phyloP scores from a whole-genome alignment of 2,113 vertebrate genomes.

The Catagonus wagneri region DNA sequence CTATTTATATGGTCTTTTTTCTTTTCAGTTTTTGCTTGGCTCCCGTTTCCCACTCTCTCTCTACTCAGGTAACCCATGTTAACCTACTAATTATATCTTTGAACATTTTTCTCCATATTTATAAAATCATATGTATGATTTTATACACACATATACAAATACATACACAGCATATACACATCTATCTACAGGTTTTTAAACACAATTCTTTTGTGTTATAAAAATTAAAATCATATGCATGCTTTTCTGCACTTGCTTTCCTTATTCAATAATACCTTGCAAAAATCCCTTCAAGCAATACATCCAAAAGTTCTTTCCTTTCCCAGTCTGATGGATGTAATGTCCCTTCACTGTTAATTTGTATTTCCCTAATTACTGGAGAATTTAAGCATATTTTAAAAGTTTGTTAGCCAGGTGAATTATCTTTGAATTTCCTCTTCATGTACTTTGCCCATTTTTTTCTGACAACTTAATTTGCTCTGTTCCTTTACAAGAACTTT shows the following conservation, averaged over 20 bases:
- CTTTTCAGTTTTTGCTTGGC: not conserved
- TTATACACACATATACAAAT: not conserved
- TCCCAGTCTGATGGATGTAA: not conserved
- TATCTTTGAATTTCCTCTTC: slow-evolving; percentile 26
- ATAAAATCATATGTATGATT: not conserved
- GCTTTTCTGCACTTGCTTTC: not conserved
- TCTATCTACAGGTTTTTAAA: not conserved
- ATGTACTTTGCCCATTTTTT: not conserved
- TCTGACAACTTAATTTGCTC: not conserved
- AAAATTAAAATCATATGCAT: slow-evolving; percentile 22
- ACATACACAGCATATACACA: not conserved
- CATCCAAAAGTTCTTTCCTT: not conserved
- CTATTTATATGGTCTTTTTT: not conserved
- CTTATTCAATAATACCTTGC: not conserved
- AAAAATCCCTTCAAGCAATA: not conserved
- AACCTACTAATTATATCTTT: not conserved
- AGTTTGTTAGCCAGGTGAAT: not conserved
- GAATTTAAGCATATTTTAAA: not conserved
- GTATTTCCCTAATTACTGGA: not conserved
- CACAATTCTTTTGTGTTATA: not conserved
- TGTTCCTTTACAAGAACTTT: not conserved
- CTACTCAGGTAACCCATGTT: not conserved
- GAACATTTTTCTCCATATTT: slow-evolving; percentile 9
- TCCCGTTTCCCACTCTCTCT: not conserved
- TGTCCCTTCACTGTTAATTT: not conserved